Evolutionary conservation across 1,140 invertebrate species (phyloP), one percentile per base, ranked within the genome.

Genomic region (Sitophilus oryzae): DNA sequence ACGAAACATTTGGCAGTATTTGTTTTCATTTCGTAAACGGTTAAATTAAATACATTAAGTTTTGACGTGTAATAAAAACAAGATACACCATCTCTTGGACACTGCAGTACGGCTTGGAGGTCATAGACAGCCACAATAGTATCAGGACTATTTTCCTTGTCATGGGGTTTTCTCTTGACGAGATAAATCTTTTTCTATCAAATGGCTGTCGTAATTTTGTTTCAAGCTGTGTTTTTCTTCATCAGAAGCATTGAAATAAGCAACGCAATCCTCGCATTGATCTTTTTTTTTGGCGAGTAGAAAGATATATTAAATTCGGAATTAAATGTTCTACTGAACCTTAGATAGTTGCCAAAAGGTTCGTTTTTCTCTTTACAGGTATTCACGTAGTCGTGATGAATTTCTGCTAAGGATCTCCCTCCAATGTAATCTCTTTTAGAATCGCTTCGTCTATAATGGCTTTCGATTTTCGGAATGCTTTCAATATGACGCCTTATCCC

Each of bases 41-140:
- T n/a, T n/a, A n/a, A n/a, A n/a, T n/a, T n/a, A n/a, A n/a, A n/a
- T n/a, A n/a, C n/a, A n/a, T n/a, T n/a, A 61, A 16, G 76, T 42
- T 58, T 76, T 73, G 20, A 61, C 63, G 56, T 66, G 53, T 73
- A 74, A 54, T 67, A 73, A 58, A 72, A 71, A 10, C 47, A 55
- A 48, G 64, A 69, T 35, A 61, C 58, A 16, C 72, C 58, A 11
- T 60, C 61, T 44, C 66, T 65, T n/a, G n/a, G n/a, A n/a, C n/a
- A n/a, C n/a, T n/a, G n/a, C n/a, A n/a, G n/a, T n/a, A n/a, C n/a
- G n/a, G 69, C 68, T 47, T 73, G 58, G 8, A 71, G 44, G 55
- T 72, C 71, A 60, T 63, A 71, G 9, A 58, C 51, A 36, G 57
- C 20, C 18, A 65, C 60, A 50, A 44, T 50, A 16, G 42, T 55